A percentile compares a stretch with the other conserved stretches of the same genome.
These are phyloP conservation scores for Drosophila mojavensis DNA, from an alignment of 1,140 invertebrate species.

Conservation along the genomic window DNA sequence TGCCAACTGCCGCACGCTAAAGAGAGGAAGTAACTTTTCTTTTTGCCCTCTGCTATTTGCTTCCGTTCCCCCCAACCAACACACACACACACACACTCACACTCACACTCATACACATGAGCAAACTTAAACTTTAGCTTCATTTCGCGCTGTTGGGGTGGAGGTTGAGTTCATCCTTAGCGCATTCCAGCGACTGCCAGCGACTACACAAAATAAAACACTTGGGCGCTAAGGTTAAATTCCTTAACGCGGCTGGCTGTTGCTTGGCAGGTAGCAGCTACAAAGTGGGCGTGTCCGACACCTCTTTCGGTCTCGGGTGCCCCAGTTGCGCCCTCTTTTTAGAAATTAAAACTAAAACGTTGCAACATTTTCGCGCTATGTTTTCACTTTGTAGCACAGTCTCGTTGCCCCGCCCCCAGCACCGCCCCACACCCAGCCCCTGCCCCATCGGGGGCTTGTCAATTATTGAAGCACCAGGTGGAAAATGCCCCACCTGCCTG, in stretches of 20 bases:
- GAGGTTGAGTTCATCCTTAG: slow-evolving; percentile 52
- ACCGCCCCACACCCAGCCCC: too few relatives aligned
- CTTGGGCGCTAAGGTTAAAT: slow-evolving; percentile 78
- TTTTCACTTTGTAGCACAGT: slow-evolving; percentile 58
- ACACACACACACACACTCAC: background rate
- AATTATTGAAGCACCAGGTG: slow-evolving; percentile 71
- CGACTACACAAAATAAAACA: slow-evolving; percentile 77
- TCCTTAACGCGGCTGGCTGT: slow-evolving; percentile 29
- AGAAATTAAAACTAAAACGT: slow-evolving; percentile 74
- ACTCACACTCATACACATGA: slow-evolving; percentile 5
- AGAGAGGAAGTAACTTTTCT: slow-evolving; percentile 72
- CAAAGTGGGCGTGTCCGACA: slow-evolving; percentile 9
- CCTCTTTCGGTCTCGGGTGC: background rate
- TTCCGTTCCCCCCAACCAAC: slow-evolving; percentile 48
- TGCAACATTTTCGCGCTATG: slow-evolving; percentile 68
- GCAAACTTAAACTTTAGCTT: slow-evolving; percentile 75
- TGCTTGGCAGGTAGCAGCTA: background rate
- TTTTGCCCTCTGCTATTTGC: slow-evolving; percentile 66
- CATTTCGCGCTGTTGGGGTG: slow-evolving; percentile 61
- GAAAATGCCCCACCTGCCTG: slow-evolving; percentile 2
- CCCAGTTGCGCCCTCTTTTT: background rate
- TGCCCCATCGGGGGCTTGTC: slow-evolving; percentile 50
- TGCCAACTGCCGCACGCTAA: slow-evolving; percentile 48
- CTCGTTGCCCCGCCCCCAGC: background rate
- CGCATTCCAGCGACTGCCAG: slow-evolving; percentile 68